phyloP scores from a whole-genome alignment of 2,113 vertebrate genomes.

The Sphaerodactylus townsendi region DNA sequence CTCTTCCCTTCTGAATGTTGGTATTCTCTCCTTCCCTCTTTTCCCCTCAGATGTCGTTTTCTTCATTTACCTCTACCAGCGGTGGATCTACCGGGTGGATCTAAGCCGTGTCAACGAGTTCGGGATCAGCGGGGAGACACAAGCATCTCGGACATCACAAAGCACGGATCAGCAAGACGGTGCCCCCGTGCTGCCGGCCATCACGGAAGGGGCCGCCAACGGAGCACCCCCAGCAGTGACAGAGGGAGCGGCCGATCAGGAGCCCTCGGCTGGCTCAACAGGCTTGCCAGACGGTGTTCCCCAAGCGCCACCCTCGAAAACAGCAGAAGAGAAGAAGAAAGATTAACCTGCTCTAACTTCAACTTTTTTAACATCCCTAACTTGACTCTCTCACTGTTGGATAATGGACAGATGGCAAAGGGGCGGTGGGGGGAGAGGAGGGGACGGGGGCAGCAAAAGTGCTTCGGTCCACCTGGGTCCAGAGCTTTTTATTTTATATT shows the following conservation, averaged over 20 bases:
- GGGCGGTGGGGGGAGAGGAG: neutral
- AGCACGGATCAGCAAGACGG: constrained; percentile 28
- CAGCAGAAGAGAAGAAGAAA: constrained; percentile 89
- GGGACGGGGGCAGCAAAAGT: neutral
- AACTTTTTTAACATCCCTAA: constrained; percentile 9
- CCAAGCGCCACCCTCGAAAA: constrained; percentile 75
- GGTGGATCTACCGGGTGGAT: constrained; percentile 94
- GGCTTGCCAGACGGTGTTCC: neutral
- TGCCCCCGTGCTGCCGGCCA: neutral
- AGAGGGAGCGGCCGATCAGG: constrained; percentile 21
- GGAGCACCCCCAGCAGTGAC: neutral
- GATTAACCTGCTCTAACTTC: constrained; percentile 76
- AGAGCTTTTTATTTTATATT: constrained; percentile 30
- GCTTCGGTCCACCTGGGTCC: neutral
- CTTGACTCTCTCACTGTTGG: constrained; percentile 13
- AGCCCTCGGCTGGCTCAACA: constrained; percentile 8
- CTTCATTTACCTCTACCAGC: constrained; percentile 95
- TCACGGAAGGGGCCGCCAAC: neutral
- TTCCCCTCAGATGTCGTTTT: constrained; percentile 86
- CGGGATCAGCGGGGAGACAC: constrained; percentile 84
- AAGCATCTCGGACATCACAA: neutral
- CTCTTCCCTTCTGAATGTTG: too few species aligned
- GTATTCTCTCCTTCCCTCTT: too few species aligned
- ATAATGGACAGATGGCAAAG: constrained; percentile 7
- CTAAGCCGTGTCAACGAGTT: constrained; percentile 90